These are phyloP conservation scores for Grammomys surdaster DNA, from an alignment of 2,113 vertebrate genomes.

Conservation along the genomic window DNA sequence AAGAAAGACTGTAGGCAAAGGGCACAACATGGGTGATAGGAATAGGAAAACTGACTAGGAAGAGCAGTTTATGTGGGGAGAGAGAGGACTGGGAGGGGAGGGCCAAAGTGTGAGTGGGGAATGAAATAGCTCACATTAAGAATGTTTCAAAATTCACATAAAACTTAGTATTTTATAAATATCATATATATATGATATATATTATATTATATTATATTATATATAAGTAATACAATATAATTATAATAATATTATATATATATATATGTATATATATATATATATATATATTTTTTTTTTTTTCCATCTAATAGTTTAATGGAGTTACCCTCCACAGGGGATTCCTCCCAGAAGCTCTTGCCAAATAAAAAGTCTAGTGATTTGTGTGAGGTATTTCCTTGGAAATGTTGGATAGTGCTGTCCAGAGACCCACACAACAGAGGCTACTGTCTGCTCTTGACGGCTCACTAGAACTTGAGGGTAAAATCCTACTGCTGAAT, in stretches of 20 bases:
- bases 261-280: background rate
- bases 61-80: background rate
- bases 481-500: background rate
- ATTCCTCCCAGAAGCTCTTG: background rate
- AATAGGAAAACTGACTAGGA: background rate
- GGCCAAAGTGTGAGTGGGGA: background rate
- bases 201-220: no score
- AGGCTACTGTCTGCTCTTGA: background rate
- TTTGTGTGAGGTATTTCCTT: background rate
- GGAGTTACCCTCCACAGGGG: background rate
- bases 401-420: background rate
- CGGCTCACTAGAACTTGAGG: background rate
- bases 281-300: background rate
- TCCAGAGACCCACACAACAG: background rate
- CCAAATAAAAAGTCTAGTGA: background rate
- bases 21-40: background rate
- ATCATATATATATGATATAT: background rate
- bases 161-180: background rate
- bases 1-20: background rate
- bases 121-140: background rate
- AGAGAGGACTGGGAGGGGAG: background rate
- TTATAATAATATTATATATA: no score
- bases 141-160: background rate
- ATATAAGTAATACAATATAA: no score
- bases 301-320: background rate